phyloP scores from a whole-genome alignment of 2,113 vertebrate genomes.

The Urocitellus parryii region DNA sequence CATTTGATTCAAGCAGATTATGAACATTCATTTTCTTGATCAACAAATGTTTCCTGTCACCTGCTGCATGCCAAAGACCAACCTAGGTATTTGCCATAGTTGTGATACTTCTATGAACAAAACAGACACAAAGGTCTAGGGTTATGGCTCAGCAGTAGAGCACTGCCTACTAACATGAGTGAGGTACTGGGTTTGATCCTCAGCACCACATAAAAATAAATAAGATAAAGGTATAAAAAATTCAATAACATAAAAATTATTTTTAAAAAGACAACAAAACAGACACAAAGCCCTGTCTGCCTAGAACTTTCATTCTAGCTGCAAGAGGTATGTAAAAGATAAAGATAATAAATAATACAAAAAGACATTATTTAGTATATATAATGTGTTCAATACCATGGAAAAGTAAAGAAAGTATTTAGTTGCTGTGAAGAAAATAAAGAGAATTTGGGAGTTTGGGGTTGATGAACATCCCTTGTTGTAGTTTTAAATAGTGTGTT shows the following conservation, averaged over 20 bases:
- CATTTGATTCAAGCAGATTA: no score
- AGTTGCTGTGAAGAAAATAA: constrained; percentile 13
- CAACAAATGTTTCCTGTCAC: background rate
- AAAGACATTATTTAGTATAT: background rate
- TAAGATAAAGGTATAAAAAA: no score
- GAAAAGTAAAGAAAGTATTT: background rate
- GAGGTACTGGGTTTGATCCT: no score
- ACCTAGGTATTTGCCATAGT: background rate
- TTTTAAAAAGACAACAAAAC: background rate
- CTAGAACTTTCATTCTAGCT: constrained; percentile 11
- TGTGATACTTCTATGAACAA: background rate
- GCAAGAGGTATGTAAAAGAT: background rate
- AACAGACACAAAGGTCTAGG: background rate
- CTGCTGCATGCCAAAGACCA: background rate
- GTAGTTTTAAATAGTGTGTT: background rate
- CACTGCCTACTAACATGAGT: no score
- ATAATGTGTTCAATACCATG: background rate
- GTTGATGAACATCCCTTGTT: background rate
- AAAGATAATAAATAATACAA: background rate
- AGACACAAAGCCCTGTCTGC: background rate
- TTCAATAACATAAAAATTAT: no score
- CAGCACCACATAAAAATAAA: no score
- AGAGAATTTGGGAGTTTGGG: background rate
- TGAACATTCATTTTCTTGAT: constrained; percentile 12
- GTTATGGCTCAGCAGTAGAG: no score